Percentiles rank a stretch among this genome's conserved stretches.
These are phyloP conservation scores for Schrankia costaestrigalis DNA, from an alignment of 2,888 invertebrate genomes.

Conservation along the genomic window DNA sequence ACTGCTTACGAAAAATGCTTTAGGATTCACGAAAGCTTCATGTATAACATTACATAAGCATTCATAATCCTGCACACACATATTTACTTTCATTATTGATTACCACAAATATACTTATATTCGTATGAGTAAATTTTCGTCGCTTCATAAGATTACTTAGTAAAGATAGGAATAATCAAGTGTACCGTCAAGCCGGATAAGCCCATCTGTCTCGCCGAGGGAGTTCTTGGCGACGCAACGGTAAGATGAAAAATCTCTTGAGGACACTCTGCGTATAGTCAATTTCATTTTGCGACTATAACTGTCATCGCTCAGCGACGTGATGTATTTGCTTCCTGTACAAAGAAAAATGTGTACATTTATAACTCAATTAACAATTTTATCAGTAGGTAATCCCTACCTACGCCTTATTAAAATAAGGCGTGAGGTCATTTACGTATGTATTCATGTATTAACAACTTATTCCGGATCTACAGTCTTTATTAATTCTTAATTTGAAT, in stretches of 20 bases:
- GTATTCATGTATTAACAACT: too few species aligned
- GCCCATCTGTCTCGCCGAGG: conserved; percentile 93
- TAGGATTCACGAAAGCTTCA: too few species aligned
- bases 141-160: conserved; percentile 22
- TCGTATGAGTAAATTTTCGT: conserved; percentile 16
- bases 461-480: conserved; percentile 16
- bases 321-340: conserved; percentile 93
- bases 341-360: conserved; percentile 22
- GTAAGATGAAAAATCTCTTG: conserved; percentile 92
- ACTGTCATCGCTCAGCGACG: conserved; percentile 89
- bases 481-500: conserved; percentile 25
- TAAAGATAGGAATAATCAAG: conserved; percentile 35
- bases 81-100: too few species aligned
- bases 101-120: too few species aligned
- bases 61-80: too few species aligned
- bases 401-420: too few species aligned
- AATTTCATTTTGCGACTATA: conserved; percentile 96
- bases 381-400: too few species aligned
- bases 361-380: conserved; percentile 22
- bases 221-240: conserved; percentile 96
- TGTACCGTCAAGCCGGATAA: conserved; percentile 93
- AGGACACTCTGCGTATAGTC: conserved; percentile 90
- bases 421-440: too few species aligned
- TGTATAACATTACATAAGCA: too few species aligned
- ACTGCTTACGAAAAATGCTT: too few species aligned